These are phyloP conservation scores for Mimachlamys varia DNA, from an alignment of 2,888 invertebrate species.

Conservation along the genomic window DNA sequence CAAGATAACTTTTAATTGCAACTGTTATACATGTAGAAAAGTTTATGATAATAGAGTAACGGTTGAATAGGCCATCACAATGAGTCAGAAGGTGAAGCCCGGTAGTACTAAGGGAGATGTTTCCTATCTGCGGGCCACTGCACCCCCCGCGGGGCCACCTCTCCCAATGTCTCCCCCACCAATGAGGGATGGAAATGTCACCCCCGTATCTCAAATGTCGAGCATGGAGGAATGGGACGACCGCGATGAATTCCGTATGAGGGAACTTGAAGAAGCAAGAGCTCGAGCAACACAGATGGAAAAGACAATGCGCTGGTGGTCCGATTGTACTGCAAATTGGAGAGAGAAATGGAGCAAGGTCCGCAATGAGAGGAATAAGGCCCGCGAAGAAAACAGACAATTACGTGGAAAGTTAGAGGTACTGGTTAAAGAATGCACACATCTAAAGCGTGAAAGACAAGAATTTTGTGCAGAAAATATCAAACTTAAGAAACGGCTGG, in stretches of 20 bases:
- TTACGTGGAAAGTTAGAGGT: slow-evolving; percentile 90
- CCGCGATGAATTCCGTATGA: slow-evolving; percentile 85
- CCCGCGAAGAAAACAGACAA: slow-evolving; percentile 94
- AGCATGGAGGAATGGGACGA: slow-evolving; percentile 77
- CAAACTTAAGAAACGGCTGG: slow-evolving; percentile 43
- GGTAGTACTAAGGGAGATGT: slow-evolving; percentile 70
- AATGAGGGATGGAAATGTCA: slow-evolving; percentile 61
- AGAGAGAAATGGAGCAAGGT: slow-evolving; percentile 97
- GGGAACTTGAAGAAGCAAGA: slow-evolving; percentile 96
- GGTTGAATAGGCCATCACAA: not conserved
- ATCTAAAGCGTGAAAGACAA: slow-evolving; percentile 89
- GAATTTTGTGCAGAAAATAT: slow-evolving; percentile 89
- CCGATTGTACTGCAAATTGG: slow-evolving; percentile 98
- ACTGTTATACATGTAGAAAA: not conserved
- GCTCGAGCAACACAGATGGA: slow-evolving; percentile 99
- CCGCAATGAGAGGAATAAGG: slow-evolving; percentile 93
- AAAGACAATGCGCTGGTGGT: slow-evolving; percentile 99
- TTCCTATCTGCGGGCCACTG: slow-evolving; percentile 72
- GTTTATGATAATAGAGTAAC: not conserved
- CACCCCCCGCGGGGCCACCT: slow-evolving; percentile 54
- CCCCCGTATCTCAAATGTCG: slow-evolving; percentile 62
- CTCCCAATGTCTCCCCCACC: slow-evolving; percentile 64
- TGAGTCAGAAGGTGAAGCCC: slow-evolving; percentile 62
- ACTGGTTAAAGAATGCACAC: slow-evolving; percentile 83
- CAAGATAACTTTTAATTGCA: not conserved